These are phyloP conservation scores for Ptyas mucosa DNA, from an alignment of 2,113 vertebrate genomes.

Conservation along the genomic window DNA sequence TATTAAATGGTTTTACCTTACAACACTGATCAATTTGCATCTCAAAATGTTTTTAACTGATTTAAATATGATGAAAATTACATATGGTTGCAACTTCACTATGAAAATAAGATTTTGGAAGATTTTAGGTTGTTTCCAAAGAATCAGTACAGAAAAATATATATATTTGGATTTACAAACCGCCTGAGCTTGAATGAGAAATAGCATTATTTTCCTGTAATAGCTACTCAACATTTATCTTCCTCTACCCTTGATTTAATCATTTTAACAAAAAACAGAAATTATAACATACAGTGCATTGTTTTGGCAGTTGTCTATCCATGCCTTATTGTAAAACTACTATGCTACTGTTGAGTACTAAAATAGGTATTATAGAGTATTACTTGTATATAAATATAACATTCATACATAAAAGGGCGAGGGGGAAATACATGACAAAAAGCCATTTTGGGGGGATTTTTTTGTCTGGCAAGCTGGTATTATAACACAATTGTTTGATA, in stretches of 20 bases:
- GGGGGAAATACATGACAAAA: background rate
- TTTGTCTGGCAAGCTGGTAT: background rate
- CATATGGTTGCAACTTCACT: background rate
- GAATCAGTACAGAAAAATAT: background rate
- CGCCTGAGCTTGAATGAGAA: background rate
- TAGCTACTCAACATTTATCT: background rate
- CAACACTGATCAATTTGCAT: background rate
- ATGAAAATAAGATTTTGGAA: background rate
- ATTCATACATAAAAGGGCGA: background rate
- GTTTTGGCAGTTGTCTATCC: background rate
- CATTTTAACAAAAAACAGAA: background rate
- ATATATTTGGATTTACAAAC: background rate
- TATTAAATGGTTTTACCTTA: background rate
- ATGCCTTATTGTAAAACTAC: constrained; percentile 27
- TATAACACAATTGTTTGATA: background rate
- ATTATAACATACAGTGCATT: constrained; percentile 13
- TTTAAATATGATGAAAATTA: background rate
- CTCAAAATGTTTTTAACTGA: background rate
- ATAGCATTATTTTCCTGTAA: no score
- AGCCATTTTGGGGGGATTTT: background rate
- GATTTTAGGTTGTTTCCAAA: background rate
- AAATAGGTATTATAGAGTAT: constrained; percentile 36
- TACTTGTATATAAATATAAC: constrained; percentile 13
- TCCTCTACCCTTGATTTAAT: background rate
- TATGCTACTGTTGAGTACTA: constrained; percentile 7